phyloP scores from a whole-genome alignment of 2,888 invertebrate genomes.

The Cyrtodaria siliqua region DNA sequence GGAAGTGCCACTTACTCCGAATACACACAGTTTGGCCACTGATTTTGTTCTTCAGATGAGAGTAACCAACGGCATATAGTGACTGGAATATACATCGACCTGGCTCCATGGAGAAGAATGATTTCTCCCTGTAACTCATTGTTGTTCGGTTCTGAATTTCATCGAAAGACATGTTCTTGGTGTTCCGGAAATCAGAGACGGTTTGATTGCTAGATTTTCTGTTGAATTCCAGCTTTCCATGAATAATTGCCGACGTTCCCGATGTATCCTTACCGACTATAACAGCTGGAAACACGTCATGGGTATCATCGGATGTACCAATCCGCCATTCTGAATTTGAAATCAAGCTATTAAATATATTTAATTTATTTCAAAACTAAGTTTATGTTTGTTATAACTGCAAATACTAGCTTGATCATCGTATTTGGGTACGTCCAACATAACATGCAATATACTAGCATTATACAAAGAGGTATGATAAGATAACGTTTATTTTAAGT shows the following conservation, averaged over 20 bases:
- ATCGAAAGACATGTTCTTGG: slow-evolving; percentile 49
- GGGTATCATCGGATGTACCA: slow-evolving; percentile 41
- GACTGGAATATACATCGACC: slow-evolving; percentile 67
- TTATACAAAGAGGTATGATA: too few relatives aligned
- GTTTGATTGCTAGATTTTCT: slow-evolving; percentile 46
- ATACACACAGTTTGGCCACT: slow-evolving; percentile 58
- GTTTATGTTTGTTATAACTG: too few relatives aligned
- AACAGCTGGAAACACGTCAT: slow-evolving; percentile 66
- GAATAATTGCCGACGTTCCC: slow-evolving; percentile 56
- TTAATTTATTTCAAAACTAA: too few relatives aligned
- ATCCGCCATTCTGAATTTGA: slow-evolving; percentile 74
- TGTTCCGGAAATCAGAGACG: slow-evolving; percentile 52
- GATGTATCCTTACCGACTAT: slow-evolving; percentile 54
- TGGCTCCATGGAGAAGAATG: slow-evolving; percentile 66
- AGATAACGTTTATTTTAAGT: too few relatives aligned
- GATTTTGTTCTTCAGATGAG: slow-evolving; percentile 62
- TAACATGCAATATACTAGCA: too few relatives aligned
- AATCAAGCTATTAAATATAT: too few relatives aligned
- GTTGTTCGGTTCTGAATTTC: slow-evolving; percentile 11
- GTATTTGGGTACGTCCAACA: too few relatives aligned
- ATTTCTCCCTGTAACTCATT: slow-evolving; percentile 19
- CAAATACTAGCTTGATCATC: too few relatives aligned
- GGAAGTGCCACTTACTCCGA: slow-evolving; percentile 60
- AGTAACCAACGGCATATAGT: slow-evolving; percentile 61
- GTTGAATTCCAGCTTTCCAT: slow-evolving; percentile 63